Base-by-base conservation (phyloP, 2,888 invertebrate species). In the Apomyelois bistriatella region DNA sequence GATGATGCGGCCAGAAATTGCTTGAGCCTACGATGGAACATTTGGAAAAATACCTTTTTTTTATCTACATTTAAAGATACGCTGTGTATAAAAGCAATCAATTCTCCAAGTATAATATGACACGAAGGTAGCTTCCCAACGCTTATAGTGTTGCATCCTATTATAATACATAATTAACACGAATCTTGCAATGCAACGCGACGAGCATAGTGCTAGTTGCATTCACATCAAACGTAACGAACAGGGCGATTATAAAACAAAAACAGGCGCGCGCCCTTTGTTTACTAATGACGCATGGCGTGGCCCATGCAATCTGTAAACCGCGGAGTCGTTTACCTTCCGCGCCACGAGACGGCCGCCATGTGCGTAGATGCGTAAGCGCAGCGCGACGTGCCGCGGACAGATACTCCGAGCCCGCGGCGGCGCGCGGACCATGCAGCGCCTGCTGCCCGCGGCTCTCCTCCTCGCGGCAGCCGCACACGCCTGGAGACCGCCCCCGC, bases 261-360 rank as follows among this genome's bases (percentile, higher is more conserved):
- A 76, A 82, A 80, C 80, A 75, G 77, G 71, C 81, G 81, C 70
- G 68, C 79, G 79, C 86, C 85, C 87, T 88, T 88, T 90, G 87
- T 89, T 89, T 88, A 88, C 87, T 79, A 83, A 83, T 88, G 87
- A 88, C 89, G 88, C 86, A 86, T 82, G 82, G 68, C 70, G 74
- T 62, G 58, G 79, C 78, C 81, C 78, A 79, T 87, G 88, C 88
- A 87, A 80, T 82, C 79, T 80, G 77, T 76, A 76, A 77, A 76
- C 73, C 75, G 77, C 79, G 83, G 87, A 88, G 89, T 89, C 88
- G 89, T 85, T 86, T 85, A 88, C 88, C 87, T 86, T 86, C 83
- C 83, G 80, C 73, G 85, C 82, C 78, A 72, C 84, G 86, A 81
- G 87, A 80, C 87, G 82, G 75, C 70, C 82, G 85, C 81, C 83